phyloP scores from a whole-genome alignment of 2,797 vertebrate genomes.

The Sebastes vulpes region DNA sequence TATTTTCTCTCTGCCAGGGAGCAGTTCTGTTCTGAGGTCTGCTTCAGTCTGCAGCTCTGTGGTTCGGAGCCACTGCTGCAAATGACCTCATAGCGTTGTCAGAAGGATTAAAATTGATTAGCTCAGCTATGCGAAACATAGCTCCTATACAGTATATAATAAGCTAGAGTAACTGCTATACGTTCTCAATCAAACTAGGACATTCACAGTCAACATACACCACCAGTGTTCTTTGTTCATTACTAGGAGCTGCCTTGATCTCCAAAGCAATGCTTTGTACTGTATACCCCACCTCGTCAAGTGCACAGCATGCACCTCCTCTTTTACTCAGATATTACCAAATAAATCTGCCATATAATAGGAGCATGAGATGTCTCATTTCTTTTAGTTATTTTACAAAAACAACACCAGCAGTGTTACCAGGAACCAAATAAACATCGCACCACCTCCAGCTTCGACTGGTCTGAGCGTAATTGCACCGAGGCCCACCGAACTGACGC shows the following conservation, averaged over 20 bases:
- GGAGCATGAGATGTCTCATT: neutral
- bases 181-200: constrained; percentile 35
- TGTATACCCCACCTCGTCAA: neutral
- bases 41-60: neutral
- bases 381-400: neutral
- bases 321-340: neutral
- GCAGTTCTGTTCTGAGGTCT: neutral
- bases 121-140: constrained; percentile 59
- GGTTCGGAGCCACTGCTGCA: constrained; percentile 21
- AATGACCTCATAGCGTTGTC: constrained; percentile 63
- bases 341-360: constrained; percentile 9
- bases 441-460: constrained; percentile 1
- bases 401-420: constrained; percentile 12
- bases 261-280: neutral
- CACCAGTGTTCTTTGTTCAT: constrained; percentile 44
- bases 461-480: constrained; percentile 35
- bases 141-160: constrained; percentile 53
- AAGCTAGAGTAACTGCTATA: constrained; percentile 44
- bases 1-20: neutral
- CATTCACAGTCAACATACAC: constrained; percentile 26
- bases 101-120: constrained; percentile 80
- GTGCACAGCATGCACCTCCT: neutral
- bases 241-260: constrained; percentile 19
- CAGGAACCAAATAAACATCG: constrained; percentile 16
- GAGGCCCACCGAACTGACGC: constrained; percentile 35